phyloP scores from a whole-genome alignment of 2,113 vertebrate species.

The Rhynchomys soricoides region DNA sequence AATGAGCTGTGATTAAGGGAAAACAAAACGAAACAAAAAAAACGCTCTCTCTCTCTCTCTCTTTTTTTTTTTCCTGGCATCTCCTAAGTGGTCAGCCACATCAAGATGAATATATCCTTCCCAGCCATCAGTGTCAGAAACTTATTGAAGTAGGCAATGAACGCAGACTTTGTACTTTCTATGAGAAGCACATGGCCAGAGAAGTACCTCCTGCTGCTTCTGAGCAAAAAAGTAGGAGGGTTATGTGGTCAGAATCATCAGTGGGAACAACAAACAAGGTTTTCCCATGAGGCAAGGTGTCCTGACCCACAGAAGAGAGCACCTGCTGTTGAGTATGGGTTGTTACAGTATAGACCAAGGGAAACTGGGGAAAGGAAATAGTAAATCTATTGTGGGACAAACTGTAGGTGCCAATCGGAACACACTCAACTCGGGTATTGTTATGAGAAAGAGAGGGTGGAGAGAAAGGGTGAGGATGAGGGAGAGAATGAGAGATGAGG shows the following conservation, averaged over 20 bases:
- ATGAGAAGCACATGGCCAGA: neutral
- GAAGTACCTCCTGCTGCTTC: neutral
- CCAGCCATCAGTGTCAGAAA: neutral
- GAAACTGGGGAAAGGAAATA: neutral
- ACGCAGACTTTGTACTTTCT: neutral
- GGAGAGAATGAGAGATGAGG: too few species aligned
- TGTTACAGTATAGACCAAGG: neutral
- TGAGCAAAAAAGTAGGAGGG: neutral
- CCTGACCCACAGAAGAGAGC: neutral
- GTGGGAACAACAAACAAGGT: neutral
- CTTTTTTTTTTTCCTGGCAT: neutral
- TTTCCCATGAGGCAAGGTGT: neutral
- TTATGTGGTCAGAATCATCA: neutral
- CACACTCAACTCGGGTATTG: neutral
- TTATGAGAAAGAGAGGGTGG: neutral
- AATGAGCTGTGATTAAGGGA: neutral
- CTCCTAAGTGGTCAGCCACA: neutral
- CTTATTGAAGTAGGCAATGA: neutral
- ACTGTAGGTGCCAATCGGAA: neutral
- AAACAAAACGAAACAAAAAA: too few species aligned
- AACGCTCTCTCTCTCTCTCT: too few species aligned
- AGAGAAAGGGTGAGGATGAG: neutral
- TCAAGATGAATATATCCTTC: neutral
- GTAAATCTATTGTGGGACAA: neutral
- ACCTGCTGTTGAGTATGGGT: neutral